Conservation (phyloP, 2,888 invertebrate species). For the Trachelus tabidus region DNA sequence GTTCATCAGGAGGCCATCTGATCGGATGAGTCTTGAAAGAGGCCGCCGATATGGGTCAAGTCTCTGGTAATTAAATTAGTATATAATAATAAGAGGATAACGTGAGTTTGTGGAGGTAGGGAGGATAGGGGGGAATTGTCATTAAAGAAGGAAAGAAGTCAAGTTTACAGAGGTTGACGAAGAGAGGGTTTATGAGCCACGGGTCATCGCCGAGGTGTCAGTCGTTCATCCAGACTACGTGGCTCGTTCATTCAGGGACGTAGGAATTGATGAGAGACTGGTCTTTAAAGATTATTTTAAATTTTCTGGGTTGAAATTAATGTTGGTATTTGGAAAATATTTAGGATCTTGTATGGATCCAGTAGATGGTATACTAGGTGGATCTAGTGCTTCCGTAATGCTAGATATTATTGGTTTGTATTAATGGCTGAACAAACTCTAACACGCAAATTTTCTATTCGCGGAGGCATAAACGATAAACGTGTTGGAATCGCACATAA, state of each 20-base stretch:
- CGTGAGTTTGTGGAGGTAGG: neutral
- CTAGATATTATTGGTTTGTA: neutral
- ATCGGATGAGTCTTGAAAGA: neutral
- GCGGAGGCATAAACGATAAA: neutral
- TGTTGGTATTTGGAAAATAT: neutral
- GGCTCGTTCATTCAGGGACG: neutral
- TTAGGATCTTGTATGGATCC: neutral
- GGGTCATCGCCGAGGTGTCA: neutral
- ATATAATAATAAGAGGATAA: neutral
- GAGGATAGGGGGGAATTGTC: neutral
- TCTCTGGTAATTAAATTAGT: constrained; percentile 6
- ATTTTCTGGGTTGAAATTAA: neutral
- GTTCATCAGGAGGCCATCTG: constrained; percentile 1
- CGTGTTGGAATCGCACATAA: neutral
- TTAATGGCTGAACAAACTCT: neutral
- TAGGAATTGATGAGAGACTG: neutral
- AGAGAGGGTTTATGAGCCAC: constrained; percentile 4
- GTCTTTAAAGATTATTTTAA: neutral
- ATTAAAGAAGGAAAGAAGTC: neutral
- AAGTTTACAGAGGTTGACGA: neutral
- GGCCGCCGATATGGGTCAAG: neutral
- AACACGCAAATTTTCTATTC: neutral
- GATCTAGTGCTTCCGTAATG: neutral
- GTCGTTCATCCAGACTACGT: neutral
- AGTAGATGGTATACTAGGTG: neutral